Percentiles rank a stretch among this genome's conserved stretches.
Evolutionary conservation across 2,113 vertebrate genomes (phyloP).

Genomic region (Cololabis saira): DNA sequence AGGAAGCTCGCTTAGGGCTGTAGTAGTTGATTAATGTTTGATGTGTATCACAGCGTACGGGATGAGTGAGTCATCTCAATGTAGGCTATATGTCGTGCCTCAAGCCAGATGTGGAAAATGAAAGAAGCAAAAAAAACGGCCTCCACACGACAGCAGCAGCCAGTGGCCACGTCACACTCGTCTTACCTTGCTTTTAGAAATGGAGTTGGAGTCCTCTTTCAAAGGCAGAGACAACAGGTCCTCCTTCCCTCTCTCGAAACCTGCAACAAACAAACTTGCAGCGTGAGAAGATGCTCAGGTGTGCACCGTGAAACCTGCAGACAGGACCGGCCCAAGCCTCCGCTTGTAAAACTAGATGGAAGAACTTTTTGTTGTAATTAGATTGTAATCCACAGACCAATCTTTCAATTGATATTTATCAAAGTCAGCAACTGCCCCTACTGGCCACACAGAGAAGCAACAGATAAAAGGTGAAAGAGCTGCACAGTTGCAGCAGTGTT

Average conservation of each 20-base stretch:
- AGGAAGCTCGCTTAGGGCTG: neutral
- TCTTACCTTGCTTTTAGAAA: slow-evolving; percentile 98
- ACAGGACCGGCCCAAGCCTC: no score
- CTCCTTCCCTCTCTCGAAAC: slow-evolving; percentile 93
- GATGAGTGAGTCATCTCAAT: slow-evolving; percentile 33
- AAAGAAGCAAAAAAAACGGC: neutral
- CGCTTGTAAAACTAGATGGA: no score
- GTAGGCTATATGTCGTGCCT: slow-evolving; percentile 18
- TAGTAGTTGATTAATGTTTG: slow-evolving; percentile 27
- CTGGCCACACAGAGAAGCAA: no score
- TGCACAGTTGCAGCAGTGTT: no score
- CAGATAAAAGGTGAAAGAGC: no score
- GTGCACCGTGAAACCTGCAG: neutral
- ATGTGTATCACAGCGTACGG: slow-evolving; percentile 2
- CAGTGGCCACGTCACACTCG: neutral
- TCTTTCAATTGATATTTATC: no score
- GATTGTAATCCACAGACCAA: no score
- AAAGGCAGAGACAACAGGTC: slow-evolving; percentile 86
- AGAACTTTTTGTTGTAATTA: no score
- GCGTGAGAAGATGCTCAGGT: neutral
- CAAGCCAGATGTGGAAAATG: slow-evolving; percentile 16
- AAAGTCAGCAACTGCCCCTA: no score
- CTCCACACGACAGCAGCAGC: no score
- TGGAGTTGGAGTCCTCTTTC: slow-evolving; percentile 92
- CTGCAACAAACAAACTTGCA: slow-evolving; percentile 70